Evolutionary conservation across 1,140 invertebrate genomes (phyloP), one percentile per base, ranked within the genome.

Genomic region (Drosophila pachea): DNA sequence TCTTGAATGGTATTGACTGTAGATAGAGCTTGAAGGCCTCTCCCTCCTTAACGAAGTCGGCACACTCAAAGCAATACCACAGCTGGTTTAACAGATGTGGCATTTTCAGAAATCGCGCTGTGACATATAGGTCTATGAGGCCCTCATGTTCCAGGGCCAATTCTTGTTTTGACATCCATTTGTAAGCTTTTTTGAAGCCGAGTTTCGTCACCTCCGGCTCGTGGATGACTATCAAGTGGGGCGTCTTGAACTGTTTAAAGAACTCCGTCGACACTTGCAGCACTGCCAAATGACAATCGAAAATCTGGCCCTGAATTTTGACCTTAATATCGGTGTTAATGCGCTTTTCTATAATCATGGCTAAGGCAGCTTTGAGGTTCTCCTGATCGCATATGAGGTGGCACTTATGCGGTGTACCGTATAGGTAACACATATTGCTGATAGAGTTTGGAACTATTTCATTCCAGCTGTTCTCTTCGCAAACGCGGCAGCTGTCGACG

Each of bases 161-260:
- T 64, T 92, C 92, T 50, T 92, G 92, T 11, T 93, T 91, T 67
- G 94, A 92, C 94, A 95, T 94, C 94, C 94, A 95, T 61, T 94
- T 92, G 83, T 95, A 95, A 68, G 94, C 93, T 40, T 92, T 91
- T 12, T 91, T 91, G 77, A 95, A 95, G 1, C 93, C 92, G 73
- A 90, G 88, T 2, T 91, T 90, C 8, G 91, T 91, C 2, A 94
- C 91, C 54, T 78, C 11, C 7, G 62, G 36, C 0, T 61, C 7
- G 0, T 47, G 33, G 11, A 87, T 32, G 22, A 54, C 29, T 4
- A 83, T 63, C 0, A 5, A 5, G 7, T 47, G 11, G 0, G 22
- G 9, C 0, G 8, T 9, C 2, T 38, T 32, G 1, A 67, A 49
- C 12, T 58, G 8, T 11, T 55, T 75, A 4, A 87, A 87, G 33